Percentiles rank a stretch among this genome's conserved stretches.
phyloP scores from a whole-genome alignment of 2,113 vertebrate species.

The Gopherus evgoodei region DNA sequence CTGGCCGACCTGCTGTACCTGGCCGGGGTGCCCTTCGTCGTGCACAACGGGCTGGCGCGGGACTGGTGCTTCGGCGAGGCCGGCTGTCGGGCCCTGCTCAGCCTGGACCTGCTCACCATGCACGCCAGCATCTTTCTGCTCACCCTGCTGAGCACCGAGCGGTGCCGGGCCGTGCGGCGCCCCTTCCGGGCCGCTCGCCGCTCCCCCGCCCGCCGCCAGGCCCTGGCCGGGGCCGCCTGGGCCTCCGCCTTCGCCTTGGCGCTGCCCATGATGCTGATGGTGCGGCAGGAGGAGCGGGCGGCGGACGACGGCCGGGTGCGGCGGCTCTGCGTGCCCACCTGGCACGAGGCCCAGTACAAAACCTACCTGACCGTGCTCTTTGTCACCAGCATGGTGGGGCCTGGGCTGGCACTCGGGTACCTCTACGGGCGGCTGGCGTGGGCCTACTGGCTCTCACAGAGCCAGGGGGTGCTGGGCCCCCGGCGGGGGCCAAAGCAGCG shows the following conservation, averaged over 20 bases:
- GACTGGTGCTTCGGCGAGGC: slow-evolving; percentile 94
- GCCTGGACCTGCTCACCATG: slow-evolving; percentile 94
- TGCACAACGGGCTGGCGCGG: slow-evolving; percentile 91
- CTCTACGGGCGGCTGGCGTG: slow-evolving; percentile 88
- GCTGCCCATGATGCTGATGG: slow-evolving; percentile 92
- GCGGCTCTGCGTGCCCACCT: slow-evolving; percentile 88
- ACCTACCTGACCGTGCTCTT: slow-evolving; percentile 91
- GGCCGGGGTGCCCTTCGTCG: slow-evolving; percentile 93
- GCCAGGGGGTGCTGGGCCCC: background rate
- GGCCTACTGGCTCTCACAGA: slow-evolving; percentile 76
- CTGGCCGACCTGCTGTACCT: slow-evolving; percentile 93
- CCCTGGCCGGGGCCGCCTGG: slow-evolving; percentile 87
- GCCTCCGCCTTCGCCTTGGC: slow-evolving; percentile 86
- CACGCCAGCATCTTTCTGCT: slow-evolving; percentile 94
- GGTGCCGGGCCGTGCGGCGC: slow-evolving; percentile 91
- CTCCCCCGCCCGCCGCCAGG: slow-evolving; percentile 87
- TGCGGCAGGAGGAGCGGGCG: slow-evolving; percentile 80
- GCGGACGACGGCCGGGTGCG: slow-evolving; percentile 80
- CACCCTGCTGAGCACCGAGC: slow-evolving; percentile 92
- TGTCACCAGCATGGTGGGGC: slow-evolving; percentile 92
- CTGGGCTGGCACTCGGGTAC: slow-evolving; percentile 90
- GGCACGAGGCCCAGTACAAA: slow-evolving; percentile 83
- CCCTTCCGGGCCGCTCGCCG: slow-evolving; percentile 85
- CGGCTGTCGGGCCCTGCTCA: slow-evolving; percentile 90
- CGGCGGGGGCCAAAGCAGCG: slow-evolving; percentile 85